These are phyloP conservation scores for Labeo rohita DNA, from an alignment of 2,113 vertebrate genomes.

Conservation along the genomic window DNA sequence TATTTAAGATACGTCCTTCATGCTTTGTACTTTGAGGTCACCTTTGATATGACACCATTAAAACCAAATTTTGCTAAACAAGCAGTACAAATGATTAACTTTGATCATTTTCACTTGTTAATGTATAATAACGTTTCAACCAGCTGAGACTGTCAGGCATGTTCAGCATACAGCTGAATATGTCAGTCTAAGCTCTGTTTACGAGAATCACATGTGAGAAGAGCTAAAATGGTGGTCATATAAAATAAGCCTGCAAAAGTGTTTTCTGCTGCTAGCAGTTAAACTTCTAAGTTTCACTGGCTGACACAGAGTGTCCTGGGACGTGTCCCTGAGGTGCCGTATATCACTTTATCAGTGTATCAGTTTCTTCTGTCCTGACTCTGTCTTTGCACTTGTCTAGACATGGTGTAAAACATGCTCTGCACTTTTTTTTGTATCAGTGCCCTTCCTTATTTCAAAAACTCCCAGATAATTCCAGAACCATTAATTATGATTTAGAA, in stretches of 20 bases:
- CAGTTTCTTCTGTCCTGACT: background rate
- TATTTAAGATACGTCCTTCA: background rate
- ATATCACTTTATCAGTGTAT: slow-evolving; percentile 1
- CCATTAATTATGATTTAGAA: background rate
- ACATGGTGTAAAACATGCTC: background rate
- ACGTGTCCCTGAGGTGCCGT: background rate
- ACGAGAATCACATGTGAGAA: background rate
- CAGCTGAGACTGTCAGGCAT: slow-evolving; percentile 6
- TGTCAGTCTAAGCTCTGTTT: background rate
- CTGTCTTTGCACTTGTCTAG: slow-evolving; percentile 23
- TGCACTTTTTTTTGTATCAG: background rate
- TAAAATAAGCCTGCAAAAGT: background rate
- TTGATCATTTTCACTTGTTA: slow-evolving; percentile 29
- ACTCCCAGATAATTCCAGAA: slow-evolving; percentile 2
- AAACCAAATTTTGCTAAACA: slow-evolving; percentile 22
- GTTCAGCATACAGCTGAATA: background rate
- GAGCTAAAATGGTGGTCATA: background rate
- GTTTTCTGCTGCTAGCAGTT: background rate
- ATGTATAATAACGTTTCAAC: slow-evolving; percentile 26
- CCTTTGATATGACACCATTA: background rate
- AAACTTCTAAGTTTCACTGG: background rate
- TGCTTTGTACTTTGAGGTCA: slow-evolving; percentile 31
- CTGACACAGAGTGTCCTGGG: background rate
- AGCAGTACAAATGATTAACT: slow-evolving; percentile 43
- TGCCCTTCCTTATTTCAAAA: slow-evolving; percentile 1